Evolutionary conservation across 2,113 vertebrate genomes (phyloP).

Genomic region (Nibea coibor): DNA sequence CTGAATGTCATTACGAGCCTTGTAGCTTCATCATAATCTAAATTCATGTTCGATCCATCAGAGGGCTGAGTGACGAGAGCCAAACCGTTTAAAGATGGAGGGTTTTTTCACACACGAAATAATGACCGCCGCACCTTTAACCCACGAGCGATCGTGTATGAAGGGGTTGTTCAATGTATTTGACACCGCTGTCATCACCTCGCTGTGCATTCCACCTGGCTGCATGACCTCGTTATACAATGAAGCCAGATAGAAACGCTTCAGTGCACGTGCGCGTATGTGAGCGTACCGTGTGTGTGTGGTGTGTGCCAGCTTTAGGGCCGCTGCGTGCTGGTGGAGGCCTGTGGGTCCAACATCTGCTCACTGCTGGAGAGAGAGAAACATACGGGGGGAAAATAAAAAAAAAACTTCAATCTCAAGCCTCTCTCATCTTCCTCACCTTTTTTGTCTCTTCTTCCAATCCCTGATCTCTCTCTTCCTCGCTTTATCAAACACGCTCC

Average conservation of each 20-base stretch:
- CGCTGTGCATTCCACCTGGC: neutral
- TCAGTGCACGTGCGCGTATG: neutral
- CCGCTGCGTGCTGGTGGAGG: constrained; percentile 55
- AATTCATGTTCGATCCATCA: neutral
- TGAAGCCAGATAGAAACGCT: constrained; percentile 10
- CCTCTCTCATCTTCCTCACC: constrained; percentile 46
- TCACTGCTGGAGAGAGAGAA: constrained; percentile 60
- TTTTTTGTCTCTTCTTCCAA: constrained; percentile 17
- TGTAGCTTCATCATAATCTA: constrained; percentile 19
- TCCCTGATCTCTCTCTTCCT: neutral
- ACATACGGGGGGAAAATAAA: constrained; percentile 6
- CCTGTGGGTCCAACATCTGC: constrained; percentile 77
- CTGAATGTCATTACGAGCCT: neutral
- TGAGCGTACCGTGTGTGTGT: constrained; percentile 9
- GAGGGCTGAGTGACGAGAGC: neutral
- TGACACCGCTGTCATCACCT: constrained; percentile 7
- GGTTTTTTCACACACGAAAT: neutral
- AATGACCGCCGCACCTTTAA: neutral
- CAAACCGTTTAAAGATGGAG: neutral
- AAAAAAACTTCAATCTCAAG: constrained; percentile 23
- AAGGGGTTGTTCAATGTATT: constrained; percentile 2
- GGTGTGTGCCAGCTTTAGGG: constrained; percentile 43
- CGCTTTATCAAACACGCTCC: neutral
- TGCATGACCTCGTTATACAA: constrained; percentile 13
- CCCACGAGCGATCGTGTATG: neutral